Evolutionary conservation across 2,113 vertebrate species (phyloP).

Genomic region (Dipodomys spectabilis): DNA sequence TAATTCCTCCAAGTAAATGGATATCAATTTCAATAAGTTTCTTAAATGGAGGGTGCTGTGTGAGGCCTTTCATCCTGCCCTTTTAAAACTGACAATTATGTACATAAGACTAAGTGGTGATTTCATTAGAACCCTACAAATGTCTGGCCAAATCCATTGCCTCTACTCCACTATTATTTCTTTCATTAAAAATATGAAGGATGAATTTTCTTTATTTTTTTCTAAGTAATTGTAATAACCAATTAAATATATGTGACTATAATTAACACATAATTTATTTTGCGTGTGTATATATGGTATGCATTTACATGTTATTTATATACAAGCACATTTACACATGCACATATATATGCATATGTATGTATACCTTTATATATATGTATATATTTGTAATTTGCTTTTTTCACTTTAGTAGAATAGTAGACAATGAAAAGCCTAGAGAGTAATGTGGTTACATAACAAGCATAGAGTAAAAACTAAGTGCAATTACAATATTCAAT

Average conservation of each 20-base stretch:
- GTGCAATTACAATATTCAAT: constrained; percentile 14
- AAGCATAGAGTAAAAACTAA: background rate
- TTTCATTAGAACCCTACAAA: constrained; percentile 68
- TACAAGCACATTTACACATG: background rate
- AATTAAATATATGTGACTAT: constrained; percentile 42
- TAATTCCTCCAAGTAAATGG: constrained; percentile 78
- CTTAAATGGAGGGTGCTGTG: constrained; percentile 66
- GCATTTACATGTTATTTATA: background rate
- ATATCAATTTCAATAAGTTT: constrained; percentile 80
- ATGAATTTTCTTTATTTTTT: background rate
- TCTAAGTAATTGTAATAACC: constrained; percentile 41
- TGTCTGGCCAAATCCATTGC: constrained; percentile 41
- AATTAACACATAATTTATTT: constrained; percentile 3
- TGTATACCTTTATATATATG: background rate
- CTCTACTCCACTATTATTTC: constrained; percentile 12
- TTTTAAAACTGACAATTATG: constrained; percentile 71
- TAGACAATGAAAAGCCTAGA: background rate
- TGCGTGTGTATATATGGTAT: background rate
- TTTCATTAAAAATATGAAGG: constrained; percentile 51
- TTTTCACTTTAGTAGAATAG: constrained; percentile 17
- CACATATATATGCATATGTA: background rate
- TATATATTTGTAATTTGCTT: background rate
- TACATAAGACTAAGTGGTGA: constrained; percentile 63
- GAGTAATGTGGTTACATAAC: background rate
- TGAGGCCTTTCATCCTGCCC: constrained; percentile 54